Conservation (phyloP, 2,797 vertebrate genomes). For the Uromys caudimaculatus region DNA sequence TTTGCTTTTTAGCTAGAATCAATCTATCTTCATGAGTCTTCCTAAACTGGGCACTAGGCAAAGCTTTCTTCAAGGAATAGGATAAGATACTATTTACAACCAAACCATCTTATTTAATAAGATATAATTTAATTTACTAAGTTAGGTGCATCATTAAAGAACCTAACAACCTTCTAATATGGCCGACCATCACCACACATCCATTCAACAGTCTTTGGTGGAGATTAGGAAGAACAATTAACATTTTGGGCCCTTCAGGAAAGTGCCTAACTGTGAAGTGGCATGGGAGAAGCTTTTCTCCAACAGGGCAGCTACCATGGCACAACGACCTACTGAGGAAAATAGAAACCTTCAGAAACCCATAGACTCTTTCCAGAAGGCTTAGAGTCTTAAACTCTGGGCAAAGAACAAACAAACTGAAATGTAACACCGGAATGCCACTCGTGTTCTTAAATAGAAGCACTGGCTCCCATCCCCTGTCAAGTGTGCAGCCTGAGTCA, state of each 20-base stretch:
- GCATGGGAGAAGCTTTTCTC: neutral
- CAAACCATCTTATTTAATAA: neutral
- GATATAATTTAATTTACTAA: neutral
- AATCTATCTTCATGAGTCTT: neutral
- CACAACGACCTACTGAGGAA: conserved; percentile 52
- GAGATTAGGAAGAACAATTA: conserved; percentile 45
- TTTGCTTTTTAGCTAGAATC: neutral
- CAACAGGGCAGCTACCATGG: conserved; percentile 17
- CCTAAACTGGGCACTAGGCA: neutral
- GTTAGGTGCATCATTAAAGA: neutral
- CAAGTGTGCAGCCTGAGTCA: conserved; percentile 6
- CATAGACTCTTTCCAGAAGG: conserved; percentile 60
- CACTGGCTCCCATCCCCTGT: neutral
- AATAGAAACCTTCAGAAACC: conserved; percentile 67
- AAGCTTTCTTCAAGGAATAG: neutral
- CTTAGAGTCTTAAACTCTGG: conserved; percentile 55
- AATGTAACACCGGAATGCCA: conserved; percentile 12
- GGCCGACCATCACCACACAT: neutral
- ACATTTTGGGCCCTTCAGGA: conserved; percentile 10
- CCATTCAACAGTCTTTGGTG: conserved; percentile 37
- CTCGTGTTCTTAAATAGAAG: conserved; percentile 66
- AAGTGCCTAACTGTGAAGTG: conserved; percentile 45
- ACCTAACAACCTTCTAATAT: neutral
- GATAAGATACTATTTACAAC: neutral
- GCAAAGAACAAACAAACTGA: conserved; percentile 67